Evolutionary conservation across 2,113 vertebrate species (phyloP).

Genomic region (Enhydra lutris): DNA sequence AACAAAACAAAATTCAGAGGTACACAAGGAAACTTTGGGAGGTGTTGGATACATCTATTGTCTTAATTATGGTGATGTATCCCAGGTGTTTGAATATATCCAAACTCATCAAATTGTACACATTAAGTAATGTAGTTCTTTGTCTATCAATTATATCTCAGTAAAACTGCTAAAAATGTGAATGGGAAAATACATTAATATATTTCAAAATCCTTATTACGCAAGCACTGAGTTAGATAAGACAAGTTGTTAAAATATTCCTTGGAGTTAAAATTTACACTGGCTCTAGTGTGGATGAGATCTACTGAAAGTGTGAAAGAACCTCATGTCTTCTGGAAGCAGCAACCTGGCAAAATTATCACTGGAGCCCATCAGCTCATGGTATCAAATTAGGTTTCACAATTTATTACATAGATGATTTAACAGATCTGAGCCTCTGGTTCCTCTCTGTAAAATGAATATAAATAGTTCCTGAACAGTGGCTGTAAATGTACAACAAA

Average conservation of each 20-base stretch:
- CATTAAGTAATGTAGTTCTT: background rate
- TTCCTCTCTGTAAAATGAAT: slow-evolving; percentile 5
- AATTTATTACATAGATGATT: background rate
- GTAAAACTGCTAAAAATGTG: background rate
- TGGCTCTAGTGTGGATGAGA: background rate
- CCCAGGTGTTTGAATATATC: background rate
- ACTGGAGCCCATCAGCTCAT: background rate
- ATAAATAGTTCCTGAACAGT: background rate
- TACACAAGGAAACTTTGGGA: background rate
- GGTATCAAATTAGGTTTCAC: background rate
- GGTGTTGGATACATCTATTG: background rate
- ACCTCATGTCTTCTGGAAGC: background rate
- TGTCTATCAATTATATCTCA: background rate
- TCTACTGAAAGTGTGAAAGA: background rate
- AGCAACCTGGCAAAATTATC: background rate
- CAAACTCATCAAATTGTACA: background rate
- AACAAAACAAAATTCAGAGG: background rate
- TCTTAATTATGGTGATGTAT: background rate
- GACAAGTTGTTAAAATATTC: background rate
- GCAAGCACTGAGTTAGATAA: background rate
- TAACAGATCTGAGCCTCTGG: background rate
- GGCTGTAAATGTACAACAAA: background rate
- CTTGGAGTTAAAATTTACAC: background rate
- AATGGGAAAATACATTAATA: background rate
- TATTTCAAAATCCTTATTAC: background rate